A percentile compares a stretch with the other conserved stretches of the same genome.
Conservation (phyloP, 1,140 invertebrate genomes). For the Drosophila ficusphila region DNA sequence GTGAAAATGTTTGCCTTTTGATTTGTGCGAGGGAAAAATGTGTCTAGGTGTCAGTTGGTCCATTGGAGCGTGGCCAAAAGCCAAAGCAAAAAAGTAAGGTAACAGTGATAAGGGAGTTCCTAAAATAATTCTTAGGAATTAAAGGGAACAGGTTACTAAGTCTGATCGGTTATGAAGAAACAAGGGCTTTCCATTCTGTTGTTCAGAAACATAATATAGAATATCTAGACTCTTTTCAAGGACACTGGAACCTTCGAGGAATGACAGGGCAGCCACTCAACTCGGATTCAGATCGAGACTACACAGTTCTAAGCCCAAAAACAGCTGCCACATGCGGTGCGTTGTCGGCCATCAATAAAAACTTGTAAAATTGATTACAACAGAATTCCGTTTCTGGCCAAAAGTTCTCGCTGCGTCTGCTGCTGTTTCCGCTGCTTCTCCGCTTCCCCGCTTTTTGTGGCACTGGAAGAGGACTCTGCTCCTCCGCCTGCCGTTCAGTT, state of each 20-base stretch:
- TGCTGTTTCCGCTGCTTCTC: too few species aligned
- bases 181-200: too few species aligned
- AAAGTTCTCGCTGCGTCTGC: conserved; percentile 32
- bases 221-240: conserved; percentile 53
- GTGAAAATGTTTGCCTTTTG: conserved; percentile 82
- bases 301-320: conserved; percentile 30
- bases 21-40: conserved; percentile 79
- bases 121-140: too few species aligned
- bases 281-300: conserved; percentile 10
- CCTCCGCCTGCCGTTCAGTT: conserved; percentile 11
- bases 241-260: conserved; percentile 34
- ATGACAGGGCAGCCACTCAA: conserved; percentile 15
- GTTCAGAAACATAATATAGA: too few species aligned
- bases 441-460: conserved; percentile 18
- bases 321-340: conserved; percentile 63
- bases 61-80: conserved; percentile 34
- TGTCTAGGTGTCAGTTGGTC: conserved; percentile 75
- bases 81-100: background rate
- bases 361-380: conserved; percentile 81
- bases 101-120: background rate
- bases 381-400: conserved; percentile 49
- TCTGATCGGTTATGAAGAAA: too few species aligned
- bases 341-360: conserved; percentile 61
- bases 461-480: conserved; percentile 55
- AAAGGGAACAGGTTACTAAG: too few species aligned